Conservation (phyloP, 2,797 vertebrate genomes). For the Sternarchorhynchus goeldii region DNA sequence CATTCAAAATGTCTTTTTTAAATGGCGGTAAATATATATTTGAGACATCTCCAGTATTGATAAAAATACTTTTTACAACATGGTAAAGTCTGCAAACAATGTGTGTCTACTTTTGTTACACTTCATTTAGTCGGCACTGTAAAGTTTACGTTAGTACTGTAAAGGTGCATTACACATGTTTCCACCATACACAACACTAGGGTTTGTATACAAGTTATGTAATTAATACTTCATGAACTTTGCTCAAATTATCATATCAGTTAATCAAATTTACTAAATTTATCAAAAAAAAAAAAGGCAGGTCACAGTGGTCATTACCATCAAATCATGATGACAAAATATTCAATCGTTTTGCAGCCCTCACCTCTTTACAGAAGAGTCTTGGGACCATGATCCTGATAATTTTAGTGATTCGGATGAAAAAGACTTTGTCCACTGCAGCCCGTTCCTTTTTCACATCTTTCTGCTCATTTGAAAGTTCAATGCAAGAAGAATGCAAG, state of each 20-base stretch:
- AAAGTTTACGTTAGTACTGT: too few species aligned
- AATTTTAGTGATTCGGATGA: slow-evolving; percentile 80
- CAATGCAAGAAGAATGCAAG: not conserved
- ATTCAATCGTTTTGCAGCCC: slow-evolving; percentile 15
- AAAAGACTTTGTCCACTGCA: slow-evolving; percentile 87
- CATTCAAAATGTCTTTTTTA: not conserved
- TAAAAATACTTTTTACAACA: not conserved
- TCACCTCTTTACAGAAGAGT: slow-evolving; percentile 90
- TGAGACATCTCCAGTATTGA: not conserved
- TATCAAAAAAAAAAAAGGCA: not conserved
- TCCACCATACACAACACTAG: not conserved
- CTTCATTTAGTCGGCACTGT: not conserved
- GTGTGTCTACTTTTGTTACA: not conserved
- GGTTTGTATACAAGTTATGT: slow-evolving; percentile 14
- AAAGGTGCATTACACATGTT: not conserved
- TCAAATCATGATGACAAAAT: not conserved
- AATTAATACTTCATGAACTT: slow-evolving; percentile 6
- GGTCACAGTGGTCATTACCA: not conserved
- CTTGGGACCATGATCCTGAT: slow-evolving; percentile 86
- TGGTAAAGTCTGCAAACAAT: not conserved
- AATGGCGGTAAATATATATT: not conserved
- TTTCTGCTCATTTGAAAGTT: slow-evolving; percentile 72
- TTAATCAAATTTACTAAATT: slow-evolving; percentile 25
- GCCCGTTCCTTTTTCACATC: slow-evolving; percentile 89
- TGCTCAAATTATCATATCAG: slow-evolving; percentile 7